A percentile compares a stretch with the other conserved stretches of the same genome.
These are phyloP conservation scores for Neoniphon sammara DNA, from an alignment of 2,797 vertebrate genomes.

Conservation along the genomic window DNA sequence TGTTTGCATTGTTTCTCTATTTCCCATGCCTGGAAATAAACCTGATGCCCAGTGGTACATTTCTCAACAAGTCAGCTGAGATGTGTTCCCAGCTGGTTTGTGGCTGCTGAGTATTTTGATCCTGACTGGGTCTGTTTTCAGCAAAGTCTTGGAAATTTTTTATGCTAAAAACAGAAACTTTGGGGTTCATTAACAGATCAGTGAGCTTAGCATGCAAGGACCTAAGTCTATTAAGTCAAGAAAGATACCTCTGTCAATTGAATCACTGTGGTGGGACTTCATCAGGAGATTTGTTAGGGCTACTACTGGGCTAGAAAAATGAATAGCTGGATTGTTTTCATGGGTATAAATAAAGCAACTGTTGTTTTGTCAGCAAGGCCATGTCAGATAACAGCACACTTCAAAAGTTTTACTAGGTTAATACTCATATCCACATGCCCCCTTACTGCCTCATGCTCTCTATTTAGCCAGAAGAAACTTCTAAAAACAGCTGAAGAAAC, in stretches of 20 bases:
- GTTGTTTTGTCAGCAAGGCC: conserved; percentile 11
- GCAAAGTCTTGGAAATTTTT: conserved; percentile 42
- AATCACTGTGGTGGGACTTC: conserved; percentile 25
- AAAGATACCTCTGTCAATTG: conserved; percentile 44
- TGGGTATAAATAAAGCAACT: conserved; percentile 6
- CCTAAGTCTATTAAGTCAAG: conserved; percentile 27
- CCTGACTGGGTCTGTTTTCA: conserved; percentile 35
- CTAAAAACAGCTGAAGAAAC: too few species aligned
- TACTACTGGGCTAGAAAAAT: conserved; percentile 32
- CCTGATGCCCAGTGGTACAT: conserved; percentile 47
- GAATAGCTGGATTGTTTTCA: conserved; percentile 42
- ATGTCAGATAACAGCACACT: not conserved
- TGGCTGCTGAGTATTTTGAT: conserved; percentile 23
- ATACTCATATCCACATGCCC: not conserved
- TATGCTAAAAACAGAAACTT: conserved; percentile 58
- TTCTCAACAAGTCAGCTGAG: conserved; percentile 56
- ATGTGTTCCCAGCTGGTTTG: conserved; percentile 52
- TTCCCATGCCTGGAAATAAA: conserved; percentile 72
- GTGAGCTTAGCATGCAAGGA: conserved; percentile 51
- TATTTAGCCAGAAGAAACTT: not conserved
- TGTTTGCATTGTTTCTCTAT: conserved; percentile 70
- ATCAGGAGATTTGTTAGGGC: conserved; percentile 29
- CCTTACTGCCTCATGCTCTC: not conserved
- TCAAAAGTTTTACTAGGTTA: not conserved
- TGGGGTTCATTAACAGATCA: conserved; percentile 46